Evolutionary conservation across 30 jellyfish, hydroid and myxozoan genomes (phyloP), one percentile per base, ranked within the genome.

Genomic region (Aurelia aurita): DNA sequence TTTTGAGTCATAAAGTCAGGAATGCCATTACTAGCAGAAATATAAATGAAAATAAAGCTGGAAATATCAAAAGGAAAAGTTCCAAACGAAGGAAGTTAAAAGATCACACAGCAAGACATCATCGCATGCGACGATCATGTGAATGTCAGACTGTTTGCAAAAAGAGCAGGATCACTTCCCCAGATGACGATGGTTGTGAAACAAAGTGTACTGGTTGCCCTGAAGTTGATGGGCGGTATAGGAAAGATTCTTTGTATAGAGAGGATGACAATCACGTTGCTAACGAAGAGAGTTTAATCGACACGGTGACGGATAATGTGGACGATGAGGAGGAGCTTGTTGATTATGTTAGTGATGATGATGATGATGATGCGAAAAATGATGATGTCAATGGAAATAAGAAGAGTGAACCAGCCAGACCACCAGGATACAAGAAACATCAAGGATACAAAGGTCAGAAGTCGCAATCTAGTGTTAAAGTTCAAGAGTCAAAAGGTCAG

Each of bases 141-240:
- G 96, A 87, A 70, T 87, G 96, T 76, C 84, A 77, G 26, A 87
- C 96, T 8, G 79, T 87, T 39, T 87, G 96, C 67, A 87, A 87
- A 66, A 87, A 87, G 79, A 87, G 90, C 43, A 86, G 87, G 29
- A 87, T 87, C 15, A 4, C 81, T 19, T 19, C 55, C n/a, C 80
- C 87, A 10, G 67, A 35, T 0, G 81, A 57, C 2, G 67, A 83
- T 45, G 80, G 81, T 49, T 83, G 93, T 28, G 67, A 45, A 23
- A 83, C 93, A 9, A 69, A 63, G 18, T 83, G 93, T 26, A 57
- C 79, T 20, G 93, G 87, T 23, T 83, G 93, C 55, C 93, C 93
- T n/a, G 73, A 39, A 18, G 67, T 75, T 49, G 51, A 74, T 21
- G 81, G 32, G 11, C 45, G 66, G 60, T 70, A 29, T 54, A 34